Evolutionary conservation across 1,140 invertebrate species (phyloP).

Genomic region (Eumeta japonica): DNA sequence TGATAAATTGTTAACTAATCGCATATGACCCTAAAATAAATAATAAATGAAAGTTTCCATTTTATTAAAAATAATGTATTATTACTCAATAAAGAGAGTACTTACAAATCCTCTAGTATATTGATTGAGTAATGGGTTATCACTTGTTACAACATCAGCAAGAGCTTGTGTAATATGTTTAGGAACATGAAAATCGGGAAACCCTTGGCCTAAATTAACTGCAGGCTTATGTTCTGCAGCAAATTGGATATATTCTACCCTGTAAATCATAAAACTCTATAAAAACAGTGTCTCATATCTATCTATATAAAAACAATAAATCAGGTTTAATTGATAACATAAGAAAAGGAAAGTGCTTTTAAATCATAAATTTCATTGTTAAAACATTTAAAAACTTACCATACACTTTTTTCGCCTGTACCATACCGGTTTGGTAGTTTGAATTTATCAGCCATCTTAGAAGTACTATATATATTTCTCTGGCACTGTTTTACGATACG

Average conservation of each 20-base stretch:
- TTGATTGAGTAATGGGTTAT: constrained; percentile 83
- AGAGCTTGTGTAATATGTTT: constrained; percentile 80
- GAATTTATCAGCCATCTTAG: constrained; percentile 56
- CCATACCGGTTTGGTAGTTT: constrained; percentile 60
- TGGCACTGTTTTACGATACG: no score
- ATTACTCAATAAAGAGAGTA: constrained; percentile 11
- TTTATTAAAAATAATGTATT: background rate
- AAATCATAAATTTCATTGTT: constrained; percentile 2
- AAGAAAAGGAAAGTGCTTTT: no score
- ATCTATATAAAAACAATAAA: no score
- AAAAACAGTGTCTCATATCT: no score
- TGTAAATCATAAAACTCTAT: no score
- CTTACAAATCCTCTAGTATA: constrained; percentile 87
- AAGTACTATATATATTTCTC: no score
- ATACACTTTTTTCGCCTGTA: constrained; percentile 62
- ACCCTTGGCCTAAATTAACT: constrained; percentile 95
- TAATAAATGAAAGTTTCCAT: background rate
- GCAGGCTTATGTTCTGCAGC: constrained; percentile 85
- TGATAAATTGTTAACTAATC: constrained; percentile 80
- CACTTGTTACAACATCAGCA: constrained; percentile 63
- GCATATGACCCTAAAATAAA: constrained; percentile 81
- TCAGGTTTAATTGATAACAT: no score
- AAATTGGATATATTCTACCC: constrained; percentile 93
- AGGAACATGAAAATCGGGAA: constrained; percentile 91
- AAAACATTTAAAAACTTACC: constrained; percentile 33